These are phyloP conservation scores for Virgularia gustaviana DNA, from an alignment of 92 coral and sea anemone genomes.

Conservation along the genomic window DNA sequence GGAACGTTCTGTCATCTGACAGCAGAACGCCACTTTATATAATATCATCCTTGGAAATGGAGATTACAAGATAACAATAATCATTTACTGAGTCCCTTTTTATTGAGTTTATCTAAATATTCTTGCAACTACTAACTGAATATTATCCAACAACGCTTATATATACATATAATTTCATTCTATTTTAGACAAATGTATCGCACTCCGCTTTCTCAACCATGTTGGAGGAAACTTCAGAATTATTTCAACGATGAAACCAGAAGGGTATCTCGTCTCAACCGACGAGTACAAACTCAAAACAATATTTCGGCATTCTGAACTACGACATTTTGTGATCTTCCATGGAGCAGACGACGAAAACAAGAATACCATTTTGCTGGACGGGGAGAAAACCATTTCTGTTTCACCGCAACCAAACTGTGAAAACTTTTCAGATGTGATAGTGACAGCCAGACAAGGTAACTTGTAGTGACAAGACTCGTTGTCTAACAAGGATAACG, in stretches of 20 bases:
- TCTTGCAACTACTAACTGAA: no score
- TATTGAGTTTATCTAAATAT: no score
- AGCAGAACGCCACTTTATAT: no score
- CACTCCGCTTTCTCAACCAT: conserved; percentile 69
- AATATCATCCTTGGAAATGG: no score
- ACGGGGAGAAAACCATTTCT: conserved; percentile 85
- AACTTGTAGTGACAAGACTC: neutral
- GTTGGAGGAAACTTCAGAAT: conserved; percentile 52
- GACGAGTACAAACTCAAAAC: conserved; percentile 62
- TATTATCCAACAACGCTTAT: no score
- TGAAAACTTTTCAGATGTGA: conserved; percentile 65
- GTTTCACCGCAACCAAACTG: conserved; percentile 80
- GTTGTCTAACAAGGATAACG: conserved; percentile 14
- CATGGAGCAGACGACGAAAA: conserved; percentile 60
- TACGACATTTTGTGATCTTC: conserved; percentile 74
- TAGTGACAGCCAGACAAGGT: conserved; percentile 70
- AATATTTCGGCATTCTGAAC: conserved; percentile 76
- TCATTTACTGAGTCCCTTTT: no score
- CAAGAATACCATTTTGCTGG: conserved; percentile 55
- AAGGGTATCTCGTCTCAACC: conserved; percentile 63
- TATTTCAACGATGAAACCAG: conserved; percentile 59
- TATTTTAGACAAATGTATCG: conserved; percentile 67
- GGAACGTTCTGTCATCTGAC: no score
- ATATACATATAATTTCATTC: no score
- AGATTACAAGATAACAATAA: no score